Base-by-base conservation (phyloP, 2,797 vertebrate genomes). In the Eremophila alpestris region DNA sequence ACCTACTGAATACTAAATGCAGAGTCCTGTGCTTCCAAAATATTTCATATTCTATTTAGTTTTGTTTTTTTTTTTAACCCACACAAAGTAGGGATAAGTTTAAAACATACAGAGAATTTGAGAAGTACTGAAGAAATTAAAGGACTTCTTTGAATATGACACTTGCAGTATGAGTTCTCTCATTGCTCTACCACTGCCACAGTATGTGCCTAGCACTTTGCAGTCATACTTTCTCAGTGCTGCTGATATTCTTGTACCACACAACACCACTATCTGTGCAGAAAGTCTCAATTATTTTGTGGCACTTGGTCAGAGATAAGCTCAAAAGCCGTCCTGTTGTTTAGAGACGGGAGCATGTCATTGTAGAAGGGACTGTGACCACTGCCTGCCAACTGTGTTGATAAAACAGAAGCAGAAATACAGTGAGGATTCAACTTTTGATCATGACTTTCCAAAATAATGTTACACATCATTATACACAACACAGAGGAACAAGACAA, bases 401-500 rank as follows among this genome's bases (percentile, higher is more conserved):
- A 64, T 85, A 83, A 94, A 94, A 83, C 64, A 81, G 1, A 94
- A 93, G 64, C 29, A 86, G 58, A 52, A 54, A 48, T 24, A 36
- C 27, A 87, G 52, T 2, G 3, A 78, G 54, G 43, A 78, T 62
- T 64, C 46, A 64, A 55, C 40, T 71, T 94, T 52, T 88, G 68
- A 93, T 85, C 75, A 32, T 43, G 60, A 32, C 45, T 87, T 91
- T 83, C 78, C 79, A 87, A 80, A 93, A 77, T 36, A 89, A 77
- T 23, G 48, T 60, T 67, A 49, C 75, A 83, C 71, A 89, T 73
- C 64, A 46, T 91, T 85, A 85, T n/a, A 85, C 45, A 54, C 56
- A 93, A 67, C 49, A 91, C 64, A 94, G 90, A 91, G 65, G 43
- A 79, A n/a, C 36, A 94, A 36, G 83, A 58, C 22, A 94, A 85